phyloP scores from a whole-genome alignment of 2,113 vertebrate genomes.

The Arizona elegans region DNA sequence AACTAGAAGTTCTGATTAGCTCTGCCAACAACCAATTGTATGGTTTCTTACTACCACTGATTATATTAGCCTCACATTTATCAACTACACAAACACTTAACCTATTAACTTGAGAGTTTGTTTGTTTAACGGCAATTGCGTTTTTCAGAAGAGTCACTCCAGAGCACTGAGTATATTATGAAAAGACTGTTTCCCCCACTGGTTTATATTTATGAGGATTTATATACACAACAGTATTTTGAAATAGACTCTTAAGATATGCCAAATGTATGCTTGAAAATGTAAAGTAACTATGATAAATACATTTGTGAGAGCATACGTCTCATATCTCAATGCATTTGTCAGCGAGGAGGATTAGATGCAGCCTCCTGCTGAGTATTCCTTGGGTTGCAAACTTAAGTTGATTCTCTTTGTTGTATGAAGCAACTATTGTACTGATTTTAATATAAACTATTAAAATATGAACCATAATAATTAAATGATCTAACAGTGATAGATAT shows the following conservation, averaged over 20 bases:
- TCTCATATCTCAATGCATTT: background rate
- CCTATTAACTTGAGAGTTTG: slow-evolving; percentile 69
- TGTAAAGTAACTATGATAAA: background rate
- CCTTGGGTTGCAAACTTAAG: background rate
- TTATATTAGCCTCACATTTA: slow-evolving; percentile 76
- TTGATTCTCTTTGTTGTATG: background rate
- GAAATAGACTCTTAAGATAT: background rate
- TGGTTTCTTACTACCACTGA: slow-evolving; percentile 60
- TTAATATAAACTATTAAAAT: background rate
- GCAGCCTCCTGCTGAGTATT: background rate
- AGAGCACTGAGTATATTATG: slow-evolving; percentile 22
- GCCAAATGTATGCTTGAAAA: background rate
- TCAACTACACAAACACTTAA: slow-evolving; percentile 74
- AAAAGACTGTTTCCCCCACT: slow-evolving; percentile 40
- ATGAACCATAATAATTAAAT: background rate
- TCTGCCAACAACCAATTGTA: slow-evolving; percentile 57
- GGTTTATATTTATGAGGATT: slow-evolving; percentile 7
- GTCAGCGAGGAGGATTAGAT: background rate
- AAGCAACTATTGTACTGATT: background rate
- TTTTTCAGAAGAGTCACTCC: slow-evolving; percentile 46
- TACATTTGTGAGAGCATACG: background rate
- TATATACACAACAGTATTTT: background rate
- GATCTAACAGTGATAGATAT: background rate
- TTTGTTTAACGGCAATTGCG: slow-evolving; percentile 60
- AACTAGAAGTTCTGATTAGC: slow-evolving; percentile 68